These are phyloP conservation scores for Lacanobia wlatinum DNA, from an alignment of 2,888 invertebrate genomes.

Conservation along the genomic window DNA sequence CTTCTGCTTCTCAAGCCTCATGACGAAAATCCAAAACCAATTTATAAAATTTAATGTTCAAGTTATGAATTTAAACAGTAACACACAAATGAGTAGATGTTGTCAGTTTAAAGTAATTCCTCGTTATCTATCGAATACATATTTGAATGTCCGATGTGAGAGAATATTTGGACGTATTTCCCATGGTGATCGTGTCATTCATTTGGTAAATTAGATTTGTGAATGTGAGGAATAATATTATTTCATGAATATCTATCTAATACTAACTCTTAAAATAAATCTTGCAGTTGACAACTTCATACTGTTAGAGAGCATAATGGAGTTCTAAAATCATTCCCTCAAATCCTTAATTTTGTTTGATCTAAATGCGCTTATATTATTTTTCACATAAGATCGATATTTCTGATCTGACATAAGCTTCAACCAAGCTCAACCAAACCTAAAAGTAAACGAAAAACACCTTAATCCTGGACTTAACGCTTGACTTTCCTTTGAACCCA, in stretches of 20 bases:
- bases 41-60: not conserved
- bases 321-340: not conserved
- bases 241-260: too few species aligned
- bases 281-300: not conserved
- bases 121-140: constrained; percentile 5
- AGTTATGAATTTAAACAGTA: not conserved
- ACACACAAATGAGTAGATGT: not conserved
- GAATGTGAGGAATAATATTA: not conserved
- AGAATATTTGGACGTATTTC: constrained; percentile 26
- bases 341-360: not conserved
- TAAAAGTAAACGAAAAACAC: constrained; percentile 27
- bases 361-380: not conserved
- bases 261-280: too few species aligned
- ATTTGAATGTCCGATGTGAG: too few species aligned
- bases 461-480: constrained; percentile 35
- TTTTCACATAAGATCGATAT: not conserved
- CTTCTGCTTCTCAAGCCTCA: constrained; percentile 16
- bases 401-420: constrained; percentile 19
- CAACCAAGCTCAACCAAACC: not conserved
- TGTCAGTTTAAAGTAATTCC: constrained; percentile 13
- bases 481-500: constrained; percentile 44
- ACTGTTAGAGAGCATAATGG: not conserved
- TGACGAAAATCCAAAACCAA: constrained; percentile 2
- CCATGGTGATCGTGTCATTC: not conserved
- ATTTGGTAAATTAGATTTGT: constrained; percentile 15